A percentile compares a stretch with the other conserved stretches of the same genome.
Conservation (phyloP, 2,113 vertebrate species). For the Alligator sinensis region DNA sequence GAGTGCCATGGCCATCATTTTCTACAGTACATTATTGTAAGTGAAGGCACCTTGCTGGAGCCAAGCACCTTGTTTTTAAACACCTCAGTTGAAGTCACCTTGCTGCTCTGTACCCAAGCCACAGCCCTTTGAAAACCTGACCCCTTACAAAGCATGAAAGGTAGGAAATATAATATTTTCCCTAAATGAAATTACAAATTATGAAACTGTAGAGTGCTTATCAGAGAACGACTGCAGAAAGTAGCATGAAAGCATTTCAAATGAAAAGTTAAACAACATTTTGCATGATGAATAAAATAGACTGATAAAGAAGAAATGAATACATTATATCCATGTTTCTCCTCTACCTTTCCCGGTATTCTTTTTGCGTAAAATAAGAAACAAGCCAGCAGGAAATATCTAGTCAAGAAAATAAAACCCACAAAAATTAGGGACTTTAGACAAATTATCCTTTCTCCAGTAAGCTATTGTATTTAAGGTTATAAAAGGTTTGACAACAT, state of each 20-base stretch:
- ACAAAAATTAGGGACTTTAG: background rate
- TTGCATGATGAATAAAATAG: background rate
- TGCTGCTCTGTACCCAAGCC: background rate
- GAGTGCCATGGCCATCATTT: no score
- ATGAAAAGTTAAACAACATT: background rate
- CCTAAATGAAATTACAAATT: background rate
- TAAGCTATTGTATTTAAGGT: background rate
- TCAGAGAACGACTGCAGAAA: background rate
- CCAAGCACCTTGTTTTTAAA: no score
- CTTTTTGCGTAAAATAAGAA: background rate
- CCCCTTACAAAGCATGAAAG: background rate
- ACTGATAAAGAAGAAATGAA: constrained; percentile 14
- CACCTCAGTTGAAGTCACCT: no score
- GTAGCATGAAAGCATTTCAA: constrained; percentile 16
- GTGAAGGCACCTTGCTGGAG: no score
- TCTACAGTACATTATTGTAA: no score
- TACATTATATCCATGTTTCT: background rate
- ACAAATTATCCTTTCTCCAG: background rate
- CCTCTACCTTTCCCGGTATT: background rate
- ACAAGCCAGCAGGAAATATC: background rate
- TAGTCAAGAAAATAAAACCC: background rate
- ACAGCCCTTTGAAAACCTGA: background rate
- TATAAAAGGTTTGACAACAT: constrained; percentile 38
- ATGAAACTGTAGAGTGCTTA: constrained; percentile 13
- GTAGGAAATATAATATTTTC: background rate